Evolutionary conservation across 2,113 vertebrate genomes (phyloP), one percentile per base, ranked within the genome.

Genomic region (Rallus limicola): DNA sequence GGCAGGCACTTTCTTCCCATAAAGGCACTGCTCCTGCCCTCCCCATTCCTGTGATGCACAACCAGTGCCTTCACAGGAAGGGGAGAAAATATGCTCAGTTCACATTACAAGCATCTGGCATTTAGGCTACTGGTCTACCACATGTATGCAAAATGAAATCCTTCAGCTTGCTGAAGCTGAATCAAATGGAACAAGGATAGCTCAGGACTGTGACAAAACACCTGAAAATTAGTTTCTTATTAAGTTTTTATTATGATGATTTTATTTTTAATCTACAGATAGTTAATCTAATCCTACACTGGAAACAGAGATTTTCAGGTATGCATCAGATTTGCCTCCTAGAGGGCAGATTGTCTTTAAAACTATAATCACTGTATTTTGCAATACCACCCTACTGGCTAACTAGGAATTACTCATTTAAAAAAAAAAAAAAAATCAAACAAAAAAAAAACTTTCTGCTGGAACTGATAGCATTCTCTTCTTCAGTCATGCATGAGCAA

Each of bases 401-500:
- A 89, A 56, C 29, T 70, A 64, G 56, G 72, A 79, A 84, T 90
- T 80, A 72, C 74, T 86, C 19, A 46, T 90, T 83, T 19, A 20
- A 56, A 29, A 36, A 88, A 91, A 18, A 60, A 64, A 29, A 19
- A 28, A n/a, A 88, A 90, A 23, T 46, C 44, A 48, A 48, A 23
- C 21, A 91, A 18, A 60, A 64, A 29, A 19, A 28, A 36, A 88
- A 91, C 94, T 94, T 95, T 93, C 62, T 71, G 13, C 59, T 95
- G n/a, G 20, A 95, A 68, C 50, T n/a, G 59, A 62, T 40, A 85
- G 6, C 3, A 3, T 77, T 80, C 36, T 77, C 21, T 63, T 84
- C 74, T 55, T 69, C 75, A 89, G 63, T 77, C 84, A 86, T 67
- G 71, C 26, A 84, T 67, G 77, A 87, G 48, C 24, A 93, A 84